Evolutionary conservation across 2,797 vertebrate genomes (phyloP).

Genomic region (Macropus fuliginosus): DNA sequence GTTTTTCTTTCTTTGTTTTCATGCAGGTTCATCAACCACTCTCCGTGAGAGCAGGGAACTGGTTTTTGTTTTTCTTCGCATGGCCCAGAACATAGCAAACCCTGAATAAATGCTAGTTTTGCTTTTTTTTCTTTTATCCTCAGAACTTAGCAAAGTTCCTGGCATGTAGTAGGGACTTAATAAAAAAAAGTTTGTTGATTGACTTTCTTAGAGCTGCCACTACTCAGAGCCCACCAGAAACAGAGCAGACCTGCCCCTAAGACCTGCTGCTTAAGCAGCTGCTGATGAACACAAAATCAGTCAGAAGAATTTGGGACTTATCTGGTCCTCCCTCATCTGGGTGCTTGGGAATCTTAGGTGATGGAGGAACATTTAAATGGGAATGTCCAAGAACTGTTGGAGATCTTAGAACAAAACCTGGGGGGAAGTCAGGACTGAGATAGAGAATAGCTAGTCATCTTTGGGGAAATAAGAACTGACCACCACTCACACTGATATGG

Average conservation of each 20-base stretch:
- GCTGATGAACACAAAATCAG: too few species aligned
- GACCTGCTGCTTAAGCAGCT: too few species aligned
- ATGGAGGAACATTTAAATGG: background rate
- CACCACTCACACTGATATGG: background rate
- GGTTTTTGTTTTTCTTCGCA: background rate
- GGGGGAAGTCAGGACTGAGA: background rate
- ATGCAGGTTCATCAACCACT: background rate
- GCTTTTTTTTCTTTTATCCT: too few species aligned
- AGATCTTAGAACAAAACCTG: background rate
- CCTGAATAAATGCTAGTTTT: background rate
- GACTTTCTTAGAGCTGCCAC: too few species aligned
- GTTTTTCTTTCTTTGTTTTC: background rate
- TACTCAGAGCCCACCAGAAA: too few species aligned
- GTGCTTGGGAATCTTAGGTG: background rate
- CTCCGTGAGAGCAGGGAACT: slow-evolving; percentile 7
- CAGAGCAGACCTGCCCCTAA: too few species aligned
- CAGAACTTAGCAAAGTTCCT: too few species aligned
- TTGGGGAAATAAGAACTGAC: background rate
- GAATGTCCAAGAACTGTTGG: background rate
- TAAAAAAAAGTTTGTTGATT: too few species aligned
- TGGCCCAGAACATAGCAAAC: too few species aligned
- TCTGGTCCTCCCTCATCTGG: background rate
- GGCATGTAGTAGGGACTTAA: too few species aligned
- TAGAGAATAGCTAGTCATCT: background rate
- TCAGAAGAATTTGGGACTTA: background rate